phyloP scores from a whole-genome alignment of 2,888 invertebrate species.

The Pterobdella sp. region DNA sequence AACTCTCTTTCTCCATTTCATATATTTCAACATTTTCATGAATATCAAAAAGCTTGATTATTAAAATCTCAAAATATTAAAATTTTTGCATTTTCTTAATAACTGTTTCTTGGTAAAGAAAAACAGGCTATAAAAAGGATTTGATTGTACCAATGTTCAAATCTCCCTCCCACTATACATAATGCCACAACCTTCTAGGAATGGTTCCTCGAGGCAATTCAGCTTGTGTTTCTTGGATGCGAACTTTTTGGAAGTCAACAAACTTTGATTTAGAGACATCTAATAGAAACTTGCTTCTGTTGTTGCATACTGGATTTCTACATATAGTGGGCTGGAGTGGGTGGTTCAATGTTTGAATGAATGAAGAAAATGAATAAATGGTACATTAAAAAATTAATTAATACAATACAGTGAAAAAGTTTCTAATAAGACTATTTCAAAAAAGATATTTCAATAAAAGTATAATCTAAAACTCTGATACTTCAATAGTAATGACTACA shows the following conservation, averaged over 20 bases:
- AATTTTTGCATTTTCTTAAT: too few species aligned
- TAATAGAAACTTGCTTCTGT: slow-evolving; percentile 77
- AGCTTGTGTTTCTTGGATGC: slow-evolving; percentile 93
- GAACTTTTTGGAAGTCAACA: slow-evolving; percentile 94
- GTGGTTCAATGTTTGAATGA: background rate
- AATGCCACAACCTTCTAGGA: slow-evolving; percentile 66
- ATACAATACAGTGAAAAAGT: background rate
- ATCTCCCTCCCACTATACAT: background rate
- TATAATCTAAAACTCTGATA: too few species aligned
- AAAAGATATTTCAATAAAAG: too few species aligned
- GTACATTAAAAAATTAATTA: background rate
- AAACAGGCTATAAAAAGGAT: too few species aligned
- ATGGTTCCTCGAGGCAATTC: slow-evolving; percentile 93
- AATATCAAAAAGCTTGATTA: too few species aligned
- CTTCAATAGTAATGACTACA: too few species aligned
- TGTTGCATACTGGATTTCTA: slow-evolving; percentile 87
- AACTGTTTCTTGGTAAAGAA: too few species aligned
- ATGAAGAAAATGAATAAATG: background rate
- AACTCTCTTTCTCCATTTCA: too few species aligned
- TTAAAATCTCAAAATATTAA: background rate
- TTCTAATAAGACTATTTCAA: too few species aligned
- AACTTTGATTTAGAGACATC: slow-evolving; percentile 88
- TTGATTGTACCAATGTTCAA: too few species aligned
- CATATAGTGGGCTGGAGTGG: slow-evolving; percentile 95
- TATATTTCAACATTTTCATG: too few species aligned